These are phyloP conservation scores for Trachelus tabidus DNA, from an alignment of 2,888 invertebrate genomes.

Conservation along the genomic window DNA sequence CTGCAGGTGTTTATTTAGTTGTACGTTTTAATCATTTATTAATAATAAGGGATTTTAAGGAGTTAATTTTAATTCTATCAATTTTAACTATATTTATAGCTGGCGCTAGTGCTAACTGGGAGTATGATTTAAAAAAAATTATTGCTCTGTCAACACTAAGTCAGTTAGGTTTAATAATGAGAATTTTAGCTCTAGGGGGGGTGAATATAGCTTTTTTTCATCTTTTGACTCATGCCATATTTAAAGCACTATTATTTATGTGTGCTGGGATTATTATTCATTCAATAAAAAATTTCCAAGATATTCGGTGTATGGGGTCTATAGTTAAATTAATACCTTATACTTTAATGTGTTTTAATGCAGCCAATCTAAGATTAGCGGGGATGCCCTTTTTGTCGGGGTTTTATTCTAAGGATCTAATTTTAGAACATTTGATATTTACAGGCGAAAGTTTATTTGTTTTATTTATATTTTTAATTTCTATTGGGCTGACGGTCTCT, in stretches of 20 bases:
- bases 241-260: constrained; percentile 81
- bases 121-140: constrained; percentile 81
- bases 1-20: constrained; percentile 80
- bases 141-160: constrained; percentile 83
- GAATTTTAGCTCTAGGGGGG: constrained; percentile 71
- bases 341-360: constrained; percentile 70
- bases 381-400: constrained; percentile 75
- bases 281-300: constrained; percentile 73
- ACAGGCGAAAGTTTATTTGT: constrained; percentile 24
- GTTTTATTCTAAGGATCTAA: constrained; percentile 68
- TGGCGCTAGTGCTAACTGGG: constrained; percentile 73
- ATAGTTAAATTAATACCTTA: constrained; percentile 68
- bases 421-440: constrained; percentile 53
- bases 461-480: constrained; percentile 20
- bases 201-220: constrained; percentile 76
- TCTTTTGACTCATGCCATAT: constrained; percentile 79
- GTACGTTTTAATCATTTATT: constrained; percentile 73
- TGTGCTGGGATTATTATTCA: constrained; percentile 79
- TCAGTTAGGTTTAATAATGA: constrained; percentile 80
- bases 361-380: constrained; percentile 73
- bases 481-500: not conserved
- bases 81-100: constrained; percentile 73
- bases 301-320: constrained; percentile 74
- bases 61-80: constrained; percentile 33
- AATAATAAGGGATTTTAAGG: not conserved